phyloP scores from a whole-genome alignment of 2,797 vertebrate genomes.

The Sphenodon punctatus region DNA sequence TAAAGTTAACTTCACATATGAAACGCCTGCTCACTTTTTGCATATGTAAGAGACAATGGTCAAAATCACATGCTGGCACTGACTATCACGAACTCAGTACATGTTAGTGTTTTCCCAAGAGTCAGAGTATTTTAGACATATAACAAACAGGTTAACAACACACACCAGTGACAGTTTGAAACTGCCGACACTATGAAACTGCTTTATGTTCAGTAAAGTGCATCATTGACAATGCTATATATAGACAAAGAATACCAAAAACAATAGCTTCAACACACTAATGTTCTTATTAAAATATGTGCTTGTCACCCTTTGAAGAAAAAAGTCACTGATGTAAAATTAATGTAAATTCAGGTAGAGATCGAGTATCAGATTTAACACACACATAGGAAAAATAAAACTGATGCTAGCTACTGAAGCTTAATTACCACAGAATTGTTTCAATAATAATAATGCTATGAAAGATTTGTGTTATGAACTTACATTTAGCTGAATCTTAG shows the following conservation, averaged over 20 bases:
- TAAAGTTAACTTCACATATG: neutral
- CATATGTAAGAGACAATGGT: neutral
- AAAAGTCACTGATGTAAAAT: neutral
- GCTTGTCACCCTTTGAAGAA: neutral
- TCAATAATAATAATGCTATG: neutral
- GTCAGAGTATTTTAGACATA: neutral
- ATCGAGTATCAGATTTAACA: neutral
- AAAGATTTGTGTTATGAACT: neutral
- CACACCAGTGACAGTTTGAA: too few species aligned
- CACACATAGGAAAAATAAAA: neutral
- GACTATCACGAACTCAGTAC: neutral
- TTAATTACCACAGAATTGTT: neutral
- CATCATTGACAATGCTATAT: neutral
- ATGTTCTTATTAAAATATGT: neutral
- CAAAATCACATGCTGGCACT: slow-evolving; percentile 13
- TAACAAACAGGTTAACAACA: too few species aligned
- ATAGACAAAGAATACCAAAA: slow-evolving; percentile 1
- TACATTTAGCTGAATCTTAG: neutral
- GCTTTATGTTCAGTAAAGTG: neutral
- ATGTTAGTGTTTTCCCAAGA: neutral
- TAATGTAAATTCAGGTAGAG: neutral
- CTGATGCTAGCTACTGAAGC: neutral
- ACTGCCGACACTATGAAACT: neutral
- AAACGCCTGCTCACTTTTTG: neutral
- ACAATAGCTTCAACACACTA: neutral